phyloP scores from a whole-genome alignment of 2,888 invertebrate species.

The Fragum whitleyi region DNA sequence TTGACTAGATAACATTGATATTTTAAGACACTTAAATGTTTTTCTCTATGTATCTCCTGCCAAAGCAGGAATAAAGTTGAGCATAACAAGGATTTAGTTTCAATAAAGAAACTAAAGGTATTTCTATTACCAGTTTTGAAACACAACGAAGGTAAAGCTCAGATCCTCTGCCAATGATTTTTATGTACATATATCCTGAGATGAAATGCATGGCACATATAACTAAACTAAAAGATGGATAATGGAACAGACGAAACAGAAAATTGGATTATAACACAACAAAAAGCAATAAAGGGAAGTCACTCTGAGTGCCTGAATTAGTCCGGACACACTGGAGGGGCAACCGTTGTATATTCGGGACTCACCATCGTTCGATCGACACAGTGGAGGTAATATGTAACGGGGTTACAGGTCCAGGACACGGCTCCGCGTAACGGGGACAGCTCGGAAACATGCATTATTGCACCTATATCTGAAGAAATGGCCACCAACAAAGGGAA shows the following conservation, averaged over 20 bases:
- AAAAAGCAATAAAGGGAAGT: conserved; percentile 10
- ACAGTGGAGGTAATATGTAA: conserved; percentile 98
- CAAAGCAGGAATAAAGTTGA: no score
- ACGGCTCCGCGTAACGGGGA: conserved; percentile 97
- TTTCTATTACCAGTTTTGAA: no score
- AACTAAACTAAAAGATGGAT: background rate
- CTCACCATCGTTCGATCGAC: conserved; percentile 93
- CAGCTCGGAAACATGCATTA: conserved; percentile 99
- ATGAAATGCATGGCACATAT: background rate
- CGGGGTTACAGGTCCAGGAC: conserved; percentile 99
- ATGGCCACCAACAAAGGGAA: conserved; percentile 1
- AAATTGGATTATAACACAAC: background rate
- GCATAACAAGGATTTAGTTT: no score
- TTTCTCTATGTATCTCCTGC: no score
- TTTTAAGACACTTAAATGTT: no score
- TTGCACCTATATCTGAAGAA: conserved; percentile 94
- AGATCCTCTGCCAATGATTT: no score
- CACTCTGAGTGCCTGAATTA: conserved; percentile 17
- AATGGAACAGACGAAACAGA: background rate
- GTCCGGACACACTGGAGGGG: conserved; percentile 14
- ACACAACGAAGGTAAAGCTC: no score
- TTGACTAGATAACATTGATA: no score
- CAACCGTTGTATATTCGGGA: conserved; percentile 40
- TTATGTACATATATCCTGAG: background rate
- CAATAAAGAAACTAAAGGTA: no score